phyloP scores from a whole-genome alignment of 2,113 vertebrate species.

The Vulpes ferrilata region DNA sequence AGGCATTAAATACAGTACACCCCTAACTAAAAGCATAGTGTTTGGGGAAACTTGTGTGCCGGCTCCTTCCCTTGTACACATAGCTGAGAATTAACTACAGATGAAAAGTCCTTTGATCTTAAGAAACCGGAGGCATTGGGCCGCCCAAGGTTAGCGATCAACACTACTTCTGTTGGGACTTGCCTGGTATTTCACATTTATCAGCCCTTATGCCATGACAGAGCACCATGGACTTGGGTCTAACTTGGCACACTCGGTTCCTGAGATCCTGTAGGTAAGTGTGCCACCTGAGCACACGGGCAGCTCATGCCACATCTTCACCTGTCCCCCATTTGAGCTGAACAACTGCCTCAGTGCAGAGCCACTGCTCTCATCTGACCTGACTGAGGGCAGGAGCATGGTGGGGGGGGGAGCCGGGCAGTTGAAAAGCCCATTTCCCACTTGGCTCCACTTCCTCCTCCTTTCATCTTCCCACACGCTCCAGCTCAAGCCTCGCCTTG shows the following conservation, averaged over 20 bases:
- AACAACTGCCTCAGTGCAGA: neutral
- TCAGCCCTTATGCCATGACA: constrained; percentile 12
- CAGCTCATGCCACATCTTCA: neutral
- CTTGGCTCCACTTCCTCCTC: neutral
- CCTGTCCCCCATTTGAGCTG: neutral
- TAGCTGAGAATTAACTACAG: constrained; percentile 67
- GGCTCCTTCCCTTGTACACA: neutral
- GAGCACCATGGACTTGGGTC: neutral
- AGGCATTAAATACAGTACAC: neutral
- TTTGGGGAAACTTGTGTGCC: neutral
- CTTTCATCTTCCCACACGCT: constrained; percentile 60
- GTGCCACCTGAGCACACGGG: neutral
- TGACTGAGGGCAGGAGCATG: neutral
- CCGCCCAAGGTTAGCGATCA: constrained; percentile 62
- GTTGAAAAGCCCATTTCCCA: neutral
- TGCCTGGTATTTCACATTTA: constrained; percentile 63
- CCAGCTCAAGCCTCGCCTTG: constrained; percentile 68
- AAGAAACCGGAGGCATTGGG: constrained; percentile 32
- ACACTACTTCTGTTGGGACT: constrained; percentile 59
- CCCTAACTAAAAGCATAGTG: neutral
- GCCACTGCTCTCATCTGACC: neutral
- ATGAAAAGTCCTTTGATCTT: constrained; percentile 68
- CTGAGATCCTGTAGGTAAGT: neutral
- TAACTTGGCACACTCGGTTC: neutral
- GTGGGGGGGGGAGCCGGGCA: neutral